A percentile compares a stretch with the other conserved stretches of the same genome.
phyloP scores from a whole-genome alignment of 2,888 invertebrate species.

The Pachliopta kotzebuea region DNA sequence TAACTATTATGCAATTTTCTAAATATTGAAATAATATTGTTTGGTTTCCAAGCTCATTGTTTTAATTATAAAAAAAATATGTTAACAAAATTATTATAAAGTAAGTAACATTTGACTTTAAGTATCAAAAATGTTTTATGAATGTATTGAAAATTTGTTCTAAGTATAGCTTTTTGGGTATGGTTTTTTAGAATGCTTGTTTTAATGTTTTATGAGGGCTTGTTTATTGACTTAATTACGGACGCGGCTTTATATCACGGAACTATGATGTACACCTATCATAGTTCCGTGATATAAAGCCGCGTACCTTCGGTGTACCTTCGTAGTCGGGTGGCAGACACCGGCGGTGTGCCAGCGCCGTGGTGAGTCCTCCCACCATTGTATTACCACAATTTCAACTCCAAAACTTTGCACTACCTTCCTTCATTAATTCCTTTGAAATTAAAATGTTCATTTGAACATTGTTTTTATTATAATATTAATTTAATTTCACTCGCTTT shows the following conservation, averaged over 20 bases:
- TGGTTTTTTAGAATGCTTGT: neutral
- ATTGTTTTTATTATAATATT: neutral
- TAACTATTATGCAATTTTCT: too few species aligned
- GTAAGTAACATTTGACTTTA: too few species aligned
- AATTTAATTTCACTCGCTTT: neutral
- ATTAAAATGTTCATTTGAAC: neutral
- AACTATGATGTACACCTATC: constrained; percentile 44
- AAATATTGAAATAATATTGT: too few species aligned
- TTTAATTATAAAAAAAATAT: too few species aligned
- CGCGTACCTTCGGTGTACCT: constrained; percentile 46
- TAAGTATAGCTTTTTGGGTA: neutral
- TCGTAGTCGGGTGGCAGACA: constrained; percentile 54
- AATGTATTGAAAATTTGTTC: too few species aligned
- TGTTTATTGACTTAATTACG: constrained; percentile 32
- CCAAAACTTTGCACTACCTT: constrained; percentile 33
- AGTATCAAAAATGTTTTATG: too few species aligned
- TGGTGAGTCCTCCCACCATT: constrained; percentile 32
- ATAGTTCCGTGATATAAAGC: constrained; percentile 38
- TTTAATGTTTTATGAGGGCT: neutral
- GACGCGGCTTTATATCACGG: constrained; percentile 41
- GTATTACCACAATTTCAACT: constrained; percentile 41
- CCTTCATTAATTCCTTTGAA: neutral
- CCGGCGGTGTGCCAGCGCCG: constrained; percentile 45
- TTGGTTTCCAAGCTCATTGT: too few species aligned
- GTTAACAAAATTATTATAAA: too few species aligned